These are phyloP conservation scores for Drosophila pegasa DNA, from an alignment of 2,888 invertebrate species.

Conservation along the genomic window DNA sequence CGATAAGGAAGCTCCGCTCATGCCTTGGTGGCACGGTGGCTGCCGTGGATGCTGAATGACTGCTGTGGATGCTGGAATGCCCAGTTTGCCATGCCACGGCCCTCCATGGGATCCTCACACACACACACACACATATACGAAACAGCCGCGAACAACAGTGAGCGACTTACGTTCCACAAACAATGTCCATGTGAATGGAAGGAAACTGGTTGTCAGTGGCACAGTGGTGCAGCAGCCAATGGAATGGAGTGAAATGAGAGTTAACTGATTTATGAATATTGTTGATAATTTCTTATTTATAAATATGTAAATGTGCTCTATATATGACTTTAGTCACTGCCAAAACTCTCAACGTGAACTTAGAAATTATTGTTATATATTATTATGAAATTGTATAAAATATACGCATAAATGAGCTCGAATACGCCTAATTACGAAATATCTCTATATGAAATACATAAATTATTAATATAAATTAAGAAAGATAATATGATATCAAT, in stretches of 20 bases:
- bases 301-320: too few relatives aligned
- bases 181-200: slow-evolving; percentile 76
- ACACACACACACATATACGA: slow-evolving; percentile 7
- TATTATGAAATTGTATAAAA: too few relatives aligned
- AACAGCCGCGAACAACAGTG: slow-evolving; percentile 26
- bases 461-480: too few relatives aligned
- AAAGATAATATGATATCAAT: too few relatives aligned
- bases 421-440: too few relatives aligned
- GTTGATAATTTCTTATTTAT: too few relatives aligned
- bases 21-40: slow-evolving; percentile 14
- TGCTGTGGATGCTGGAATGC: slow-evolving; percentile 56
- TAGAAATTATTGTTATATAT: too few relatives aligned
- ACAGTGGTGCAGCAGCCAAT: slow-evolving; percentile 24
- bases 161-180: slow-evolving; percentile 69
- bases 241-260: background rate
- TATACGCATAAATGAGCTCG: too few relatives aligned
- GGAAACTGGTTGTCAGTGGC: slow-evolving; percentile 66
- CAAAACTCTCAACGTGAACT: too few relatives aligned
- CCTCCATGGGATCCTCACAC: slow-evolving; percentile 52
- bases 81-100: slow-evolving; percentile 13
- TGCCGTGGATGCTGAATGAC: slow-evolving; percentile 21
- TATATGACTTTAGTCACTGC: too few relatives aligned
- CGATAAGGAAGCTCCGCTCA: slow-evolving; percentile 55
- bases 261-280: background rate
- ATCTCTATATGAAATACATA: too few relatives aligned